Conservation (phyloP, 2,113 vertebrate species). For the Mesoclemmys tuberculata region DNA sequence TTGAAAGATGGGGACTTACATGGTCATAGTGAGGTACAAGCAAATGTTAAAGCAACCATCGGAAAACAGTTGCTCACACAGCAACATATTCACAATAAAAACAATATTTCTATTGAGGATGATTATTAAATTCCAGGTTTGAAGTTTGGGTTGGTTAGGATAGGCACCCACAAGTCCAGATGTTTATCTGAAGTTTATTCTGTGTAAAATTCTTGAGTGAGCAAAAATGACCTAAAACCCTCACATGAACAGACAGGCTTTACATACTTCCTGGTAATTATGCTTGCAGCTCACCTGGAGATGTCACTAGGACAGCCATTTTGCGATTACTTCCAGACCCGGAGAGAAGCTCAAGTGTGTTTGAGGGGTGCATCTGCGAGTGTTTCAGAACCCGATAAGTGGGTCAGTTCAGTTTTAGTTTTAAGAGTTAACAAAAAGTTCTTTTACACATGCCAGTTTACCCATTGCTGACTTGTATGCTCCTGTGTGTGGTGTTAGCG, state of each 20-base stretch:
- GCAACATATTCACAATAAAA: neutral
- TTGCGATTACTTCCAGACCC: neutral
- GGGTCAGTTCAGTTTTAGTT: neutral
- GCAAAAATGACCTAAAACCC: conserved; percentile 33
- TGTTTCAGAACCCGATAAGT: conserved; percentile 17
- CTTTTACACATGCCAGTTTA: neutral
- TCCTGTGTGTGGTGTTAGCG: neutral
- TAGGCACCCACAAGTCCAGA: neutral
- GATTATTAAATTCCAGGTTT: neutral
- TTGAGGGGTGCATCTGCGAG: conserved; percentile 2
- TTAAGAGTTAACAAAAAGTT: neutral
- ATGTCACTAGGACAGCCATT: conserved; percentile 6
- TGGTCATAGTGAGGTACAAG: conserved; percentile 7
- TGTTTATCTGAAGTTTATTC: neutral
- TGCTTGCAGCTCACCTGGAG: conserved; percentile 32
- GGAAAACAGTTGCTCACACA: neutral
- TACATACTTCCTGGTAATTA: neutral
- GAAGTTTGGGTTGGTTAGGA: conserved; percentile 5
- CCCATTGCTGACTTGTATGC: neutral
- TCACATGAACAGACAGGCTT: rapidly evolving
- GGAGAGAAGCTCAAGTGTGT: conserved; percentile 34
- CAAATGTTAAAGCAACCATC: neutral
- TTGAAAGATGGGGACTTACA: neutral
- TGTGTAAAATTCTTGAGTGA: neutral
- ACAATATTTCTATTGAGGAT: neutral